Evolutionary conservation across 2,113 vertebrate species (phyloP), one percentile per base, ranked within the genome.

Genomic region (Carlito syrichta): DNA sequence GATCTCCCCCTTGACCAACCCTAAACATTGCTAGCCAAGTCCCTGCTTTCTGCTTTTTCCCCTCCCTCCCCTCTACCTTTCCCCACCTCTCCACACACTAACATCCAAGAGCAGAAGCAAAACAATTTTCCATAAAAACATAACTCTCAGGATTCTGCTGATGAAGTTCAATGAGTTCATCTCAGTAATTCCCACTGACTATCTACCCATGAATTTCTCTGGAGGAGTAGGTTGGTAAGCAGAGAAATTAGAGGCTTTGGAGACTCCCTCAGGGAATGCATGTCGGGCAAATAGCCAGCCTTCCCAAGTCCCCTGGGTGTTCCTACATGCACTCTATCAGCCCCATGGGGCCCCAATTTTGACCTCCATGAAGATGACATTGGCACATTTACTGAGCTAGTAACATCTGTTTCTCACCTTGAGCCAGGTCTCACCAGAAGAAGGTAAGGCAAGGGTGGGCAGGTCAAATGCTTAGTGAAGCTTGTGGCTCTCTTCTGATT

Each of bases 61-160:
- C 45, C 23, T 30, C 43, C 7, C 14, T 17, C 9, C 45, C 22
- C 56, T 19, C 11, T 14, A 96, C 13, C 22, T 60, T 50, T 17
- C 38, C 43, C 38, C 32, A 52, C 23, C 96, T 90, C 97, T 62
- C 43, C 83, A 94, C 97, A 73, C 97, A 99, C 98, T 98, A 98
- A 98, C 56, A 98, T 98, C 81, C 96, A 14, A 85, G 97, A 98
- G 38, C 95, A 97, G 63, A 99, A 99, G 94, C 97, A 97, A 95
- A 98, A 98, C 38, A 98, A 99, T 22, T 96, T 93, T 25, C 79
- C 92, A 40, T n/a, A 98, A 97, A 93, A 98, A 86, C 88, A 69
- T 98, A 3, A 94, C 97, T 14, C 97, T 98, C 94, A 98, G 97
- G 79, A 96, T 99, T 8, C 48, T 97, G 40, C 89, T 98, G 95